phyloP scores from a whole-genome alignment of 2,113 vertebrate genomes.

The Pseudorhombus dupliciocellatus region DNA sequence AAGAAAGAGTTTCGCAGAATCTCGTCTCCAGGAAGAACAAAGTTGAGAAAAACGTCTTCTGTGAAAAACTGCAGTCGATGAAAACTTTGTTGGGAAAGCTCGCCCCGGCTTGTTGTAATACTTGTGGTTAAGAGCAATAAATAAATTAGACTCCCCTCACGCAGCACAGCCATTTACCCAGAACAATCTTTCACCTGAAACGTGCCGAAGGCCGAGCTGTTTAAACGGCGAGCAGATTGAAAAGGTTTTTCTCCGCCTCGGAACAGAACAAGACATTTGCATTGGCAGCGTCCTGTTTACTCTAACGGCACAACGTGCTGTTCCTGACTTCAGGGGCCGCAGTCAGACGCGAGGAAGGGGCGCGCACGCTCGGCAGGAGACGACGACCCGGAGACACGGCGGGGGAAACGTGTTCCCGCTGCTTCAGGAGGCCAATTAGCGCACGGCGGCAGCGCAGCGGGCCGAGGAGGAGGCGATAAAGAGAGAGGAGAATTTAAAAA shows the following conservation, averaged over 20 bases:
- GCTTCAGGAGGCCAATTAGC: conserved; percentile 56
- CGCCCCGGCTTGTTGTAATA: background rate
- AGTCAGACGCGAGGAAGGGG: conserved; percentile 23
- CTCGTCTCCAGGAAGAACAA: no score
- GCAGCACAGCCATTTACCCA: conserved; percentile 33
- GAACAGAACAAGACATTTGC: conserved; percentile 57
- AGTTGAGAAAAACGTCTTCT: no score
- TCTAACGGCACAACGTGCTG: conserved; percentile 35
- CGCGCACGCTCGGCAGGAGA: conserved; percentile 32
- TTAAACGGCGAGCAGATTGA: conserved; percentile 59
- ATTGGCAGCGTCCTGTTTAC: conserved; percentile 45
- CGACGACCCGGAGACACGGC: conserved; percentile 19
- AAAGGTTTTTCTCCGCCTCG: background rate
- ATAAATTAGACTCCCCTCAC: conserved; percentile 38
- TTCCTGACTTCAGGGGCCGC: conserved; percentile 15
- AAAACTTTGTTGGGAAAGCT: no score
- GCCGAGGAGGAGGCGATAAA: background rate
- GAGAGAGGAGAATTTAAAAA: background rate
- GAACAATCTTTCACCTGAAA: conserved; percentile 25
- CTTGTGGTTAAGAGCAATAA: conserved; percentile 25
- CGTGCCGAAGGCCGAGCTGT: conserved; percentile 28
- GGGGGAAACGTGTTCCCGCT: conserved; percentile 23
- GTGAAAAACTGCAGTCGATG: no score
- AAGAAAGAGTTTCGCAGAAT: no score
- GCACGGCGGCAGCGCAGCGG: conserved; percentile 24